Percentiles rank a stretch among this genome's conserved stretches.
Conservation (phyloP, 1,140 invertebrate genomes). For the Holotrichia oblita region DNA sequence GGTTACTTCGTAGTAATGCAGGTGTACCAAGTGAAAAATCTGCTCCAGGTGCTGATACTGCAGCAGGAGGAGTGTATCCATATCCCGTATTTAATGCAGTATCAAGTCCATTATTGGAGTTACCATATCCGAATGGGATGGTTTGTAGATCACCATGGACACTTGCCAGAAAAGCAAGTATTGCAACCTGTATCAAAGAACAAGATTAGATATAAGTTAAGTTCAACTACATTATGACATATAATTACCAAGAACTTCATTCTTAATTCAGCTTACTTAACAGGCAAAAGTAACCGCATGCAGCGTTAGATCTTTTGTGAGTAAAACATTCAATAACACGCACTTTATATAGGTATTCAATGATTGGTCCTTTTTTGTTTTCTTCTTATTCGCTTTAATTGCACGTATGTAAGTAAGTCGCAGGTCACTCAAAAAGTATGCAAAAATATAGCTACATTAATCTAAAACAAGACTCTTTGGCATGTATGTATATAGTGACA, state of each 20-base stretch:
- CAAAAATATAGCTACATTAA: too few species aligned
- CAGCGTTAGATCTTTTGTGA: not conserved
- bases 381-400: conserved; percentile 1
- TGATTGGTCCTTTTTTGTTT: not conserved
- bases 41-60: too few species aligned
- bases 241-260: conserved; percentile 25
- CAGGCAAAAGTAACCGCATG: not conserved
- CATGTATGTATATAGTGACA: too few species aligned
- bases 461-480: too few species aligned
- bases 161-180: not conserved
- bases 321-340: not conserved
- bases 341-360: not conserved
- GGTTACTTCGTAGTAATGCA: too few species aligned
- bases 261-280: too few species aligned
- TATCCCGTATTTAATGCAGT: too few species aligned
- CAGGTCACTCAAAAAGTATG: conserved; percentile 5
- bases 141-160: not conserved
- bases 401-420: conserved; percentile 6
- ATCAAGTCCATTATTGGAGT: too few species aligned
- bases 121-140: too few species aligned
- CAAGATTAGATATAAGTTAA: too few species aligned
- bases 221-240: not conserved
- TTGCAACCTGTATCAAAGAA: not conserved
- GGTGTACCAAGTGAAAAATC: too few species aligned
- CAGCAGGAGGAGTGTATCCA: too few species aligned